Conservation (phyloP, 1,140 invertebrate species). For the Lucilia sericata region DNA sequence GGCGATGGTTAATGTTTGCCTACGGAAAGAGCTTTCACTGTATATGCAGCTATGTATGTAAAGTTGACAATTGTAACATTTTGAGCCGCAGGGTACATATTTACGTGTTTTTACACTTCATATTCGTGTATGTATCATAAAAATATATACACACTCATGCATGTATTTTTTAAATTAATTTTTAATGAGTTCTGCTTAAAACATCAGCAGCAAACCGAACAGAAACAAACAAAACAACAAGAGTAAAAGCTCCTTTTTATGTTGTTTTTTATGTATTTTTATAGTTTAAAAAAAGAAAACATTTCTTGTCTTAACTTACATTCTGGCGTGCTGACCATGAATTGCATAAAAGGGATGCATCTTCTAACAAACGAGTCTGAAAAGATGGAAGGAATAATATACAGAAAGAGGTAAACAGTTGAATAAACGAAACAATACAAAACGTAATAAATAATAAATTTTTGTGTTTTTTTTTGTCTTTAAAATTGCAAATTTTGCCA, state of each 20-base stretch:
- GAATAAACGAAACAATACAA: no score
- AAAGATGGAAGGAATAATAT: constrained; percentile 50
- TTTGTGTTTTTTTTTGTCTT: no score
- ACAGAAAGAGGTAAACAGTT: constrained; percentile 38
- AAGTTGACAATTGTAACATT: no score
- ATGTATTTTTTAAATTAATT: background rate
- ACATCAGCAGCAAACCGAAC: background rate
- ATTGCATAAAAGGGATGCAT: constrained; percentile 89
- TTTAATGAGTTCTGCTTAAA: background rate
- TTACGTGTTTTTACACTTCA: background rate
- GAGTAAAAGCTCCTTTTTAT: background rate
- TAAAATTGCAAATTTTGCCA: no score
- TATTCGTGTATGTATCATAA: background rate
- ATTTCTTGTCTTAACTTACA: constrained; percentile 74
- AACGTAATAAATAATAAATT: no score
- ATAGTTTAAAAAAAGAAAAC: background rate
- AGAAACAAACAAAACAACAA: background rate
- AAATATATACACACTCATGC: background rate
- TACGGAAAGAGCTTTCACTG: no score
- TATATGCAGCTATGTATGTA: no score
- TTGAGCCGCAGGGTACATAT: background rate
- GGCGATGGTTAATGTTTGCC: no score
- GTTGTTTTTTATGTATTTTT: background rate
- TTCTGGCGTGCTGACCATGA: constrained; percentile 89
- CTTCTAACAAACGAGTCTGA: constrained; percentile 88